A percentile compares a stretch with the other conserved stretches of the same genome.
phyloP scores from a whole-genome alignment of 2,113 vertebrate genomes.

The Xiphophorus maculatus region DNA sequence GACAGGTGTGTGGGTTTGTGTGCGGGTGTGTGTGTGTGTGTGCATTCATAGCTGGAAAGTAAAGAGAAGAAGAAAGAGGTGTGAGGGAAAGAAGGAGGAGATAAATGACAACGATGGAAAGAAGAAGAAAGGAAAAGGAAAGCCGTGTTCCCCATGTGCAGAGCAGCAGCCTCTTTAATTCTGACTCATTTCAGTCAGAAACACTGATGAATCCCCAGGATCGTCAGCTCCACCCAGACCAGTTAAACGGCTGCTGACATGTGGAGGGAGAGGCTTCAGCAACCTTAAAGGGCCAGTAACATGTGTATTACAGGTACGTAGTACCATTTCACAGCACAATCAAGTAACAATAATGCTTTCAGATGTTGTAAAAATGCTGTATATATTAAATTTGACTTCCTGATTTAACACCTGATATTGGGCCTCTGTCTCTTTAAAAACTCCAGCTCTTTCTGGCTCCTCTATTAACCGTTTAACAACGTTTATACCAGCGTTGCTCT shows the following conservation, averaged over 20 bases:
- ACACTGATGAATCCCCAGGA: constrained; percentile 24
- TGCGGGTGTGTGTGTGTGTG: not conserved
- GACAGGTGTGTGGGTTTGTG: too few species aligned
- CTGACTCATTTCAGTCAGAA: constrained; percentile 24
- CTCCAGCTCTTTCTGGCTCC: too few species aligned
- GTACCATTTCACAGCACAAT: too few species aligned
- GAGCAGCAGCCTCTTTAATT: constrained; percentile 15
- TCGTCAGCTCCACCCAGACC: constrained; percentile 13
- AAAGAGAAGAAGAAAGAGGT: constrained; percentile 18
- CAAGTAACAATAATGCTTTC: too few species aligned
- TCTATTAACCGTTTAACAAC: too few species aligned
- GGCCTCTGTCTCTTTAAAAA: too few species aligned
- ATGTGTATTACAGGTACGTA: too few species aligned
- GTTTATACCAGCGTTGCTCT: too few species aligned
- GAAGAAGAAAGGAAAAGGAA: constrained; percentile 3
- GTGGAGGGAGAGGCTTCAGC: constrained; percentile 16
- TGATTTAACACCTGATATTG: too few species aligned
- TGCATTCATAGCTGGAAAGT: not conserved
- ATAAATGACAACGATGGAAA: not conserved
- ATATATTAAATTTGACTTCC: too few species aligned
- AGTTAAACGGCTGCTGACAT: constrained; percentile 56
- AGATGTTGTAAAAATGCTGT: too few species aligned
- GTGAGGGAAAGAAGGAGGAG: not conserved
- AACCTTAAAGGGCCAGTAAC: too few species aligned
- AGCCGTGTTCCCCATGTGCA: constrained; percentile 18